Base-by-base conservation (phyloP, 2,113 vertebrate species). In the Podiceps cristatus region DNA sequence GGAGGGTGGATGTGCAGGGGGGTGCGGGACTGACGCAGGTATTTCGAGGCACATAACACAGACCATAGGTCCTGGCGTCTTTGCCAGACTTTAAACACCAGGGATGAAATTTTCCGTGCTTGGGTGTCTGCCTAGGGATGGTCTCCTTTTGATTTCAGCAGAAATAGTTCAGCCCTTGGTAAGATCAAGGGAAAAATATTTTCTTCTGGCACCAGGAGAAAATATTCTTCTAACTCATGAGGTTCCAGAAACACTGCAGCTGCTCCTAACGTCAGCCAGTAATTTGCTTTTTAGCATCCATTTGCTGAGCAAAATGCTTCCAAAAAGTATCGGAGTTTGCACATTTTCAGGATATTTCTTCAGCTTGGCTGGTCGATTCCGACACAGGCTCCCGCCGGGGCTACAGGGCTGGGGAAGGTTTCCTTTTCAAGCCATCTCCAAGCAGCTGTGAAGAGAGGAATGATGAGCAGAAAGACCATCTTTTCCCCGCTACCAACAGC, bases 281-380 rank as follows among this genome's bases (percentile, higher is more conserved):
- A 31, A 40, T 75, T 27, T 52, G 52, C 71, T 59, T 85, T 22
- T 56, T 28, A 60, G 31, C 66, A 17, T 33, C 85, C 75, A n/a
- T 91, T 88, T 71, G 81, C 83, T 67, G 90, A 91, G 76, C 18
- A 68, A 90, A 85, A 92, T 4, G 24, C 47, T 47, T 93, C 72
- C 2, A 2, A 52, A 83, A 94, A 80, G 53, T 59, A 25, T 25
- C 1, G 0, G 63, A 84, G 67, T 60, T 84, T 63, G 76, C 90
- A 84, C 75, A 93, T 94, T 96, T 96, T 84, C 68, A 42, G 88
- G 18, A 79, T 82, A 71, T 63, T 94, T 84, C 64, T 60, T 20
- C 3, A 2, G 5, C 12, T 69, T 62, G 73, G n/a, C 58, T 2
- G 0, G 35, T 10, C 35, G 56, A 67, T 56, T 27, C 40, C 0